phyloP scores from a whole-genome alignment of 2,888 invertebrate genomes.

The Acronicta psi region DNA sequence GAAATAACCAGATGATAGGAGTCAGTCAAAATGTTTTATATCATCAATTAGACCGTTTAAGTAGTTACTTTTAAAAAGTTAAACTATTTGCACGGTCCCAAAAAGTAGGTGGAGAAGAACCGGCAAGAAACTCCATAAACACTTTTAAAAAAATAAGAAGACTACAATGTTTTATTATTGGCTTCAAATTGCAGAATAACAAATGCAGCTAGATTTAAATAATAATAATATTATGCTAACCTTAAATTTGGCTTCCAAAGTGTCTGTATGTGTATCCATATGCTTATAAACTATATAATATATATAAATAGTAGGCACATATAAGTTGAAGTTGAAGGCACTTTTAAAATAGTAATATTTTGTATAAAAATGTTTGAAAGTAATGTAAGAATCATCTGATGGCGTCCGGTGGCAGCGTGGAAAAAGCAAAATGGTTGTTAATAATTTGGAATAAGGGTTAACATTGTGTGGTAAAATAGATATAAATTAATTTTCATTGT shows the following conservation, averaged over 20 bases:
- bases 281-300: slow-evolving; percentile 53
- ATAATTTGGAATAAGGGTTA: slow-evolving; percentile 19
- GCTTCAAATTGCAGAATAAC: slow-evolving; percentile 18
- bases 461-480: not conserved
- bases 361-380: slow-evolving; percentile 49
- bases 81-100: too few species aligned
- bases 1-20: not conserved
- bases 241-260: slow-evolving; percentile 37
- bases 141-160: too few species aligned
- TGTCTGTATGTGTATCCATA: slow-evolving; percentile 44
- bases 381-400: slow-evolving; percentile 66
- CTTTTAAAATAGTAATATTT: slow-evolving; percentile 52
- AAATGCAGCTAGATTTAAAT: slow-evolving; percentile 9
- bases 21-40: too few species aligned
- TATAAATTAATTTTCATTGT: not conserved
- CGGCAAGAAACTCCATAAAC: too few species aligned
- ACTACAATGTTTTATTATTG: too few species aligned
- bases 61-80: too few species aligned
- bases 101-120: too few species aligned
- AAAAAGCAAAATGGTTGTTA: slow-evolving; percentile 65
- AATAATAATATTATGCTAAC: slow-evolving; percentile 21
- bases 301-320: slow-evolving; percentile 55
- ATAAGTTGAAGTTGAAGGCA: slow-evolving; percentile 73
- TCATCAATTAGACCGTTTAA: too few species aligned
- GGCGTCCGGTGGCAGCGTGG: slow-evolving; percentile 78